These are phyloP conservation scores for Spicauda simplicius DNA, from an alignment of 2,888 invertebrate species.

Conservation along the genomic window DNA sequence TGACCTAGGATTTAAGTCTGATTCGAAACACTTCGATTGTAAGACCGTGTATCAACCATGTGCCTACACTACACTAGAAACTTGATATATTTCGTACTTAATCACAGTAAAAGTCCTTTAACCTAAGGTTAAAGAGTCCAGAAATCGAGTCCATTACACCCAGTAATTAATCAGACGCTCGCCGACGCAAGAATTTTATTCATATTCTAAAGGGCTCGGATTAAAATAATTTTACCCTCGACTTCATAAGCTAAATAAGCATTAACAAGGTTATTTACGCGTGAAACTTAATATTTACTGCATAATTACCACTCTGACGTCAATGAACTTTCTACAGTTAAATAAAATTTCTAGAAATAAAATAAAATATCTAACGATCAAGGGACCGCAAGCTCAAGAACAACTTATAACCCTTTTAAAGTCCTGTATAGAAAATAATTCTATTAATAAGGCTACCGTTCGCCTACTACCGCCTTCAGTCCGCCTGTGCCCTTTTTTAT, in stretches of 20 bases:
- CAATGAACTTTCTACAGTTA: background rate
- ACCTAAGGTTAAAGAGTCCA: background rate
- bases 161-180: conserved; percentile 13
- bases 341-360: no score
- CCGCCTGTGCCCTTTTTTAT: no score
- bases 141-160: conserved; percentile 1
- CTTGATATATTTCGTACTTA: background rate
- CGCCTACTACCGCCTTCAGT: no score
- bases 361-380: no score
- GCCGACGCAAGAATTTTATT: conserved; percentile 20
- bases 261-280: conserved; percentile 9
- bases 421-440: no score
- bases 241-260: conserved; percentile 3
- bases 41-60: no score
- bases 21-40: no score
- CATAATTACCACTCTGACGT: conserved; percentile 6
- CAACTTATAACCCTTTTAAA: no score
- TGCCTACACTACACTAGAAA: no score
- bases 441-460: no score
- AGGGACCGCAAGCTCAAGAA: no score
- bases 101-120: conserved; percentile 1
- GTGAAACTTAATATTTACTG: conserved; percentile 10
- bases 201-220: conserved; percentile 9
- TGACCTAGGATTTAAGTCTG: no score
- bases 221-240: conserved; percentile 6